Evolutionary conservation across 92 coral and sea anemone species (phyloP), one percentile per base, ranked within the genome.

Genomic region (Epizoanthus illoricatus): DNA sequence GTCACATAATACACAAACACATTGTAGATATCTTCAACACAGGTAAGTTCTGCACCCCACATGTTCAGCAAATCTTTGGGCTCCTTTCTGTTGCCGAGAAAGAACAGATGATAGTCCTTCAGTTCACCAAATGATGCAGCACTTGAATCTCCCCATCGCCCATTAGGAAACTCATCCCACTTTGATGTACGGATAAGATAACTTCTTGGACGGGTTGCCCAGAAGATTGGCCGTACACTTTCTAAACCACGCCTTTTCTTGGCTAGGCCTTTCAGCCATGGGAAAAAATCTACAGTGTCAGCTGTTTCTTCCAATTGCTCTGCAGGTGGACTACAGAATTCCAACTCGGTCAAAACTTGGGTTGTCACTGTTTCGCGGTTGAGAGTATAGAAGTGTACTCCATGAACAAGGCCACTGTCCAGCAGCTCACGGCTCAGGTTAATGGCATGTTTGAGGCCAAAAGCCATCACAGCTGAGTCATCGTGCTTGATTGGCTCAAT

Each of bases 191-290:
- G 90, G 42, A 92, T 92, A 75, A 92, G 84, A 60, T 90, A 92
- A 73, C 97, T 92, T 45, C 94, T 89, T 28, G 97, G 97, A 47
- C 97, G 85, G 4, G 97, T 72, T 52, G 97, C 93, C 97, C 97
- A 92, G 86, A 92, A 92, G 71, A 92, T 92, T 68, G 97, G 97
- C 13, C 97, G 90, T 8, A 92, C 97, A 56, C 81, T 86, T 69
- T 88, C 97, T 74, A 85, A 84, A 43, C 93, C 97, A 28, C 91
- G 65, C 60, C 92, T 84, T 10, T 84, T 84, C 58, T 86, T 87
- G 39, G 86, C 91, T 42, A 84, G 76, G 52, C 91, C 79, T 20
- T 82, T 84, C 52, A 85, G 82, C 93, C 97, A 92, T 6, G 97
- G 93, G 19, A 88, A 79, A 68, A 67, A 87, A 19, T 84, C 83